Evolutionary conservation across 2,888 invertebrate genomes (phyloP), one percentile per base, ranked within the genome.

Genomic region (Lasioglossum malachurum): DNA sequence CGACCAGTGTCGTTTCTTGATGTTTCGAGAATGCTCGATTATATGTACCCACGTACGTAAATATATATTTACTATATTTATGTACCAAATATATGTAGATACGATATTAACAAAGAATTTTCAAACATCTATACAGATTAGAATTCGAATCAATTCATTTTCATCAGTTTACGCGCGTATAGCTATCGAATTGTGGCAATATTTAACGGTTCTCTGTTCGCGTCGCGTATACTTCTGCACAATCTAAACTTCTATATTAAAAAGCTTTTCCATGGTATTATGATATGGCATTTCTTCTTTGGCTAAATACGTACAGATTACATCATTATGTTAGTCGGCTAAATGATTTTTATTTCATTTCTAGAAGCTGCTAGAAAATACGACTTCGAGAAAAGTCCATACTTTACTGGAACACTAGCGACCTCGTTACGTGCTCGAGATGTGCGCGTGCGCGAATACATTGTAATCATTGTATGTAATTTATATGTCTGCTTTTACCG

Each of bases 361-460:
- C 49, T 49, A 49, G 49, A 49, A 49, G 49, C 5, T 49, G 19
- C 49, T 81, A 2, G 60, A 73, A 82, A 10, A 27, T 19, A 78
- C 44, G 44, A 12, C 14, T 75, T 73, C 78, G 7, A 23, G 86
- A 86, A 74, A 31, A 49, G 69, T 78, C 81, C 46, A 57, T 16
- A 27, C 1, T 16, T 5, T 60, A 8, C 41, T 83, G 35, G 84
- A 49, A 41, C 19, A n/a, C 57, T 8, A 4, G n/a, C 38, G 16
- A 44, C 75, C 27, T 64, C 75, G 57, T 31, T 38, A 49, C 5
- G 4, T 35, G 46, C 3, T 49, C 1, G 38, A 49, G 1, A 1
- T n/a, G n/a, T 27, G 53, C 12, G 64, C 27, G 27, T 31, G 49
- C 27, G n/a, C 10, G 53, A 73, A 60, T 79, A 85, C 71, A 74